Base-by-base conservation (phyloP, 2,113 vertebrate species). In the Semnornis frantzii region DNA sequence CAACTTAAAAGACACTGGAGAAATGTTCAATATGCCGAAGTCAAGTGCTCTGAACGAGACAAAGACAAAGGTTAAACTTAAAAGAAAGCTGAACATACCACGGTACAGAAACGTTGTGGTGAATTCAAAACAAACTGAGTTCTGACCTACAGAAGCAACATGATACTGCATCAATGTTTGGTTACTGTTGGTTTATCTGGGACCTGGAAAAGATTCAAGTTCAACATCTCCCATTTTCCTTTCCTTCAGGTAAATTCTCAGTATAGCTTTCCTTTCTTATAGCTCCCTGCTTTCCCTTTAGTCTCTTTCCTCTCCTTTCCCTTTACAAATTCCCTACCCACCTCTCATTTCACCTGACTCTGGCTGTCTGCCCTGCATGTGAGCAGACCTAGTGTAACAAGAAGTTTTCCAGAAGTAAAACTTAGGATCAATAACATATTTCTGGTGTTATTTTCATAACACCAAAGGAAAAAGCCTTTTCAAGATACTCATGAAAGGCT, bases 401-500 rank as follows among this genome's bases (percentile, higher is more conserved):
- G 69, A 92, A 85, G 65, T 54, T 83, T 92, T 90, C 69, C 44
- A 64, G 58, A 91, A 90, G 69, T 10, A 88, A 92, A 1, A 0
- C 60, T 83, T 52, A 71, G 28, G 30, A 94, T 93, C 64, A 92
- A 39, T 60, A 65, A 86, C 8, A 68, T 11, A 54, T 72, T 91
- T 76, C 79, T 95, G 62, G 33, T 57, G 33, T 86, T 84, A 92
- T 82, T 94, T 93, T 90, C 73, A 12, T 69, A 89, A 95, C 37
- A 81, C 50, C 44, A 68, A 89, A 85, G 34, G 68, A 24, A 86
- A 81, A 85, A 68, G 64, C 69, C 60, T 85, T 88, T 87, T 91
- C 31, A 63, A 88, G 65, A 42, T 88, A 68, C 77, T 39, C 85
- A 52, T 24, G 30, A 68, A 84, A 85, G 73, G 54, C n/a, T 92